phyloP scores from a whole-genome alignment of 2,113 vertebrate genomes.

The Charina bottae region DNA sequence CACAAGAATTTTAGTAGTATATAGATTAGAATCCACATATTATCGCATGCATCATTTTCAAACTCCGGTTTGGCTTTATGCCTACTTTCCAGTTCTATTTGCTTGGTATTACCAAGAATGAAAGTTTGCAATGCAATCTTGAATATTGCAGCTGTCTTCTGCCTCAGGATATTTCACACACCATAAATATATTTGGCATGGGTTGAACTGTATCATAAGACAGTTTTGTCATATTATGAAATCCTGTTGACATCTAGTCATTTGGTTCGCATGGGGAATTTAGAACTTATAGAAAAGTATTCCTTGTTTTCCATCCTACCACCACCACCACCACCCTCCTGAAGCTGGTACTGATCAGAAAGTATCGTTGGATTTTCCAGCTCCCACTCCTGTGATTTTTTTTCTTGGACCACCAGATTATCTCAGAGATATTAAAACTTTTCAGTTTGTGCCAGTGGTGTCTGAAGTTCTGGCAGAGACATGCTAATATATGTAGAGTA shows the following conservation, averaged over 20 bases:
- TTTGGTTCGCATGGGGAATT: slow-evolving; percentile 39
- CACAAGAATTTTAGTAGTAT: too few species aligned
- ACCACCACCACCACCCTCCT: neutral
- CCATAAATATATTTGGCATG: neutral
- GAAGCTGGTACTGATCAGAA: slow-evolving; percentile 7
- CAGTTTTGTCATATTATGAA: neutral
- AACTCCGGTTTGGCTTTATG: neutral
- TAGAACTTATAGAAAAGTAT: slow-evolving; percentile 20
- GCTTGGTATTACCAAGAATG: neutral
- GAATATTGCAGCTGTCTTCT: neutral
- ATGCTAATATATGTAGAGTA: slow-evolving; percentile 44
- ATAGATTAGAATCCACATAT: neutral
- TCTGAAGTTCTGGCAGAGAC: slow-evolving; percentile 29
- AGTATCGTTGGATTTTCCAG: slow-evolving; percentile 25
- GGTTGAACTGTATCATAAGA: neutral
- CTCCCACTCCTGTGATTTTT: neutral
- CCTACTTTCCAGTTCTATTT: neutral
- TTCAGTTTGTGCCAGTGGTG: neutral
- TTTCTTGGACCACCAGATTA: slow-evolving; percentile 6
- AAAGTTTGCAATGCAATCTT: neutral
- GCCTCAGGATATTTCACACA: neutral
- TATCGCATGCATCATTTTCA: neutral
- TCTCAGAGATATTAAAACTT: slow-evolving; percentile 24
- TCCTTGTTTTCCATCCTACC: neutral
- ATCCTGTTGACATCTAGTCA: slow-evolving; percentile 17